Base-by-base conservation (phyloP, 2,797 vertebrate genomes). In the Centroberyx gerrardi region DNA sequence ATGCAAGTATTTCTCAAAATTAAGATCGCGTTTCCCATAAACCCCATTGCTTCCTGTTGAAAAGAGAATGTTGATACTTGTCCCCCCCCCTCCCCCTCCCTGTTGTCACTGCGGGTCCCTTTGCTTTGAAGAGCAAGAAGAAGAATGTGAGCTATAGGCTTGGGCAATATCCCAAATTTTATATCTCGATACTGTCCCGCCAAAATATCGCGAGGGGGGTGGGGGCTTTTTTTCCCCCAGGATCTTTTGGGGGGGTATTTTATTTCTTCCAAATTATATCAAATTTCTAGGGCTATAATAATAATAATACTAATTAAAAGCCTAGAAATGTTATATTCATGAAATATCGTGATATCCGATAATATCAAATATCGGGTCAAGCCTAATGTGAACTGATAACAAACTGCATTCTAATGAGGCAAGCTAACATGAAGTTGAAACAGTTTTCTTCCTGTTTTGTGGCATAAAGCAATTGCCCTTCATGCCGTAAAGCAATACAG, bases 1-100 rank as follows among this genome's bases (percentile, higher is more conserved):
- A 40, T 40, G 63, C 12, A 8, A 0, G 60, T 40, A 4, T 76
- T 81, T 78, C 80, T 82, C 40, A 64, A 68, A 78, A 83, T 71
- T 55, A 67, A 76, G 71, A 85, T 70, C 59, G 65, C 66, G 3
- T 44, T 40, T 80, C 38, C 61, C 61, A 28, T 40, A 29, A 61
- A 56, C 51, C 31, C 2, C n/a, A 8, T 22, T 17, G 48, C 65
- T 66, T 68, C 0, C 0, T 59, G 52, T 46, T 49, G n/a, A 72
- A 49, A 64, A 49, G 33, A 67, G 62, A 78, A 59, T 15, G 55
- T 49, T 0, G 40, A 33, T 1, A 18, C 66, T 58, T 28, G 22
- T 13, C 46, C 17, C 7, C 15, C 51, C 15, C 6, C 15, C 2
- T 8, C 33, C 27, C 59, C 38, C 31, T 51, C 14, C 42, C 13